phyloP scores from a whole-genome alignment of 92 coral and sea anemone species.

The Galaxea fascicularis region DNA sequence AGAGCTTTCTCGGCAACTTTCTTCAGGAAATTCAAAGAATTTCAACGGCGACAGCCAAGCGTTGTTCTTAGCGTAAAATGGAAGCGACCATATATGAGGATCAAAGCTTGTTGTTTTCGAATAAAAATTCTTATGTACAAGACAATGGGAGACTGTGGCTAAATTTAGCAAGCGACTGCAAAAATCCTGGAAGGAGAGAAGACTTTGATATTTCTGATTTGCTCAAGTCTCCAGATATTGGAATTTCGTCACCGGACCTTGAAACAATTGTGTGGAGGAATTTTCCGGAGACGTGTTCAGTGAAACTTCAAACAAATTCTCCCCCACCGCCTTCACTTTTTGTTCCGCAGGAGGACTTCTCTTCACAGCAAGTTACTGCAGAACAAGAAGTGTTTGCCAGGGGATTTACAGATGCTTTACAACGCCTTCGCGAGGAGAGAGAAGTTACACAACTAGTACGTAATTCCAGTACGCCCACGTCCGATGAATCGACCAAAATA shows the following conservation, averaged over 20 bases:
- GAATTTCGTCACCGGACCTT: slow-evolving; percentile 83
- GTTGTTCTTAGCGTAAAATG: slow-evolving; percentile 37
- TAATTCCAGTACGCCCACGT: slow-evolving; percentile 31
- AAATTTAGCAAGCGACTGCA: slow-evolving; percentile 57
- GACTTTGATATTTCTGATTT: slow-evolving; percentile 79
- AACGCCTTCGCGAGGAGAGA: slow-evolving; percentile 74
- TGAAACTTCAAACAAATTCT: slow-evolving; percentile 2
- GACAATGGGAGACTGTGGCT: slow-evolving; percentile 56
- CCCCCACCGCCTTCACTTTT: slow-evolving; percentile 34
- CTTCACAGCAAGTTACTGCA: slow-evolving; percentile 64
- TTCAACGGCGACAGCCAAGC: slow-evolving; percentile 4
- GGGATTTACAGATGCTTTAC: slow-evolving; percentile 89
- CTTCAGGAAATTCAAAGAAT: not conserved
- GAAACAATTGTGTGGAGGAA: slow-evolving; percentile 80
- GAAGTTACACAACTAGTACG: slow-evolving; percentile 27
- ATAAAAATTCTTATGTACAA: slow-evolving; percentile 56
- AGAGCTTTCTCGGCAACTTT: not conserved
- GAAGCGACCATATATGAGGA: slow-evolving; percentile 71
- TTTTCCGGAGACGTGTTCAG: slow-evolving; percentile 46
- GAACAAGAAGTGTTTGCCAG: slow-evolving; percentile 89
- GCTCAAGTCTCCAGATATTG: slow-evolving; percentile 82
- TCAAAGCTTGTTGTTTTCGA: slow-evolving; percentile 62
- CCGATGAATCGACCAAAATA: slow-evolving; percentile 25
- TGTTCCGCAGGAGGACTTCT: slow-evolving; percentile 41
- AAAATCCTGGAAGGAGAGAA: slow-evolving; percentile 51